These are phyloP conservation scores for Phyllotreta cruciferae DNA, from an alignment of 2,888 invertebrate genomes.

Conservation along the genomic window DNA sequence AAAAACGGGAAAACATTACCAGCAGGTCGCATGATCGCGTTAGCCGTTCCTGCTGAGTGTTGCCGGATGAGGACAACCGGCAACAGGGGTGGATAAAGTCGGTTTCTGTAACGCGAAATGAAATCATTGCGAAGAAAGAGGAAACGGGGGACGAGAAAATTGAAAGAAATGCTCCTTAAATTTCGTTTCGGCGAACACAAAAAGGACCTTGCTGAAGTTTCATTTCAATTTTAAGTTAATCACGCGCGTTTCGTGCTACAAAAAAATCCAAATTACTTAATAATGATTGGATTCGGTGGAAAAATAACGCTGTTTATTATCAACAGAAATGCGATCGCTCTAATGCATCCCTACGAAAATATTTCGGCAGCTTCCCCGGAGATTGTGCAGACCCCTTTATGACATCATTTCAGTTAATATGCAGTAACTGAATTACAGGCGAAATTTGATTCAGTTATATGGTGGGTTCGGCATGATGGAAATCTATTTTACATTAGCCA, in stretches of 20 bases:
- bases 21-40: slow-evolving; percentile 61
- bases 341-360: slow-evolving; percentile 45
- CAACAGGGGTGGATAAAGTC: slow-evolving; percentile 45
- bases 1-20: slow-evolving; percentile 61
- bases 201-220: background rate
- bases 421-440: slow-evolving; percentile 52
- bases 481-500: slow-evolving; percentile 53
- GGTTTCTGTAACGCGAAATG: slow-evolving; percentile 33
- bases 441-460: slow-evolving; percentile 56
- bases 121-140: slow-evolving; percentile 29
- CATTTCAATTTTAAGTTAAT: too few species aligned
- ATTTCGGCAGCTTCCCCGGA: slow-evolving; percentile 44
- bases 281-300: too few species aligned
- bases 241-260: too few species aligned
- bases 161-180: slow-evolving; percentile 10
- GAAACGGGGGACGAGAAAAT: slow-evolving; percentile 17
- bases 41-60: slow-evolving; percentile 57
- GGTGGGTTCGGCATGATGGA: slow-evolving; percentile 55
- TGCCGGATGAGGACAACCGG: slow-evolving; percentile 48
- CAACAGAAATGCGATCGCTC: slow-evolving; percentile 35
- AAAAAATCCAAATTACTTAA: too few species aligned
- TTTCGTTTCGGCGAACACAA: background rate
- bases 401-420: slow-evolving; percentile 51
- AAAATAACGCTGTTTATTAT: slow-evolving; percentile 36
- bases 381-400: slow-evolving; percentile 49